These are phyloP conservation scores for Pelecanus crispus DNA, from an alignment of 2,113 vertebrate species.

Conservation along the genomic window DNA sequence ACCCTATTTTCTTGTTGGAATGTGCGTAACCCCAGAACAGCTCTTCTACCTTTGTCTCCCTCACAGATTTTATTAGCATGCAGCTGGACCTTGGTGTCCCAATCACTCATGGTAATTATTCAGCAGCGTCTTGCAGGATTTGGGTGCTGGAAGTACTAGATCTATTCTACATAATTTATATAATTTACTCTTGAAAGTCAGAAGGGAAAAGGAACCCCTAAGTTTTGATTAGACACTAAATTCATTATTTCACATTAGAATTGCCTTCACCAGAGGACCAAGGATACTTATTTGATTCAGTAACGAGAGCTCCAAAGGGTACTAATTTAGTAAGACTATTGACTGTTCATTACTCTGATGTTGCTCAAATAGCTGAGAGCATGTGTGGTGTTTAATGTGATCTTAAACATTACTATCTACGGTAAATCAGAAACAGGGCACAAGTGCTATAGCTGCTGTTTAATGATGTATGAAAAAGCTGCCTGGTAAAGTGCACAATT, in stretches of 20 bases:
- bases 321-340: slow-evolving; percentile 71
- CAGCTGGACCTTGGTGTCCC: neutral
- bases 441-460: slow-evolving; percentile 74
- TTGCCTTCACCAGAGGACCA: slow-evolving; percentile 49
- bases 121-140: neutral
- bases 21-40: neutral
- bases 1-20: neutral
- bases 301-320: slow-evolving; percentile 52
- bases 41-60: neutral
- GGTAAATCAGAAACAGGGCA: slow-evolving; percentile 75
- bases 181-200: slow-evolving; percentile 43
- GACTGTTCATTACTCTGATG: slow-evolving; percentile 69
- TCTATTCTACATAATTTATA: slow-evolving; percentile 18
- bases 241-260: slow-evolving; percentile 55
- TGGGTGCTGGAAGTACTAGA: slow-evolving; percentile 1
- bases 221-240: slow-evolving; percentile 62
- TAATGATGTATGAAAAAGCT: slow-evolving; percentile 86
- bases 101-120: neutral
- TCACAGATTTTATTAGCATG: neutral
- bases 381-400: slow-evolving; percentile 72
- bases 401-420: slow-evolving; percentile 75
- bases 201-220: slow-evolving; percentile 26
- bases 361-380: slow-evolving; percentile 70
- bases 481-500: slow-evolving; percentile 88
- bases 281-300: slow-evolving; percentile 62